A percentile compares a stretch with the other conserved stretches of the same genome.
These are phyloP conservation scores for Coranthus polyacanthus DNA, from an alignment of 2,797 vertebrate species.

Conservation along the genomic window DNA sequence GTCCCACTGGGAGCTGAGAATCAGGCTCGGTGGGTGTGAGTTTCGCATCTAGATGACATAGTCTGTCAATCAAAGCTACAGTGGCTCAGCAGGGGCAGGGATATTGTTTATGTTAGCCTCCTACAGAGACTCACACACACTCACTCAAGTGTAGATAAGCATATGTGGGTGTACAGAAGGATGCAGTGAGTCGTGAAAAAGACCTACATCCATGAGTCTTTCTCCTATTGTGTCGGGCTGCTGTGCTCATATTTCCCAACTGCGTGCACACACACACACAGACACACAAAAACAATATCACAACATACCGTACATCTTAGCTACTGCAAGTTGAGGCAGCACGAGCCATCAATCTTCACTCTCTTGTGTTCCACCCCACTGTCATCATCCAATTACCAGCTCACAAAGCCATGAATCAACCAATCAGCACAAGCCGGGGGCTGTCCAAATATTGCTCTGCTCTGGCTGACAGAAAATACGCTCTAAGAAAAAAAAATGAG, in stretches of 20 bases:
- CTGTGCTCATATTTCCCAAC: conserved; percentile 9
- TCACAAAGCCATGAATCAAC: conserved; percentile 71
- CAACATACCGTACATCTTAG: conserved; percentile 31
- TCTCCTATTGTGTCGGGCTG: conserved; percentile 1
- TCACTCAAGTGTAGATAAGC: background rate
- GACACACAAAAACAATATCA: conserved; percentile 17
- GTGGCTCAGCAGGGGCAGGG: background rate
- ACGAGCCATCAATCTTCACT: conserved; percentile 62
- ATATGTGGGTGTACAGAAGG: conserved; percentile 17
- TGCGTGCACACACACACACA: too few relatives aligned
- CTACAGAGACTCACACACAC: conserved; percentile 9
- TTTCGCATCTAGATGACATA: conserved; percentile 12
- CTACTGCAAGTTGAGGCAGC: conserved; percentile 34
- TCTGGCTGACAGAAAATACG: conserved; percentile 38
- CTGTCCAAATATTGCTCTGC: conserved; percentile 56
- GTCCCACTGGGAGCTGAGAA: conserved; percentile 10
- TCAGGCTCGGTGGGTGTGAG: conserved; percentile 7
- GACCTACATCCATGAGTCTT: background rate
- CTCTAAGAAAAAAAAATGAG: background rate
- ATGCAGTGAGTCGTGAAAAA: background rate
- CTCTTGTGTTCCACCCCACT: conserved; percentile 40
- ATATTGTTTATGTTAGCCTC: conserved; percentile 16
- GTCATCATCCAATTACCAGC: conserved; percentile 72
- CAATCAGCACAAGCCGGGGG: conserved; percentile 65
- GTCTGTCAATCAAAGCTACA: conserved; percentile 38